A percentile compares a stretch with the other conserved stretches of the same genome.
phyloP scores from a whole-genome alignment of 2,797 vertebrate species.

The Sternarchorhynchus goeldii region DNA sequence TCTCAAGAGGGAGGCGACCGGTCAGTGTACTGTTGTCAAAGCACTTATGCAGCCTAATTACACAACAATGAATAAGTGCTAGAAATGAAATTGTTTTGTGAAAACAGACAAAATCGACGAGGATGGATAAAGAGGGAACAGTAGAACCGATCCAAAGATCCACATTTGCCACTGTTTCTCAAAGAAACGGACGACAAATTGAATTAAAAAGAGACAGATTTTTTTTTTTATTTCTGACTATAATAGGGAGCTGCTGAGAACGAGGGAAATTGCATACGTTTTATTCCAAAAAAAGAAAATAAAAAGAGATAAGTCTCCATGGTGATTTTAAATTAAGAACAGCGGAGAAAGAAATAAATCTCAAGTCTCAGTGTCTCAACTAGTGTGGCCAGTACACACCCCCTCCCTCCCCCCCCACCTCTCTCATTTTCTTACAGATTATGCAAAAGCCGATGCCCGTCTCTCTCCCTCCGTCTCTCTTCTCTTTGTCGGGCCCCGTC shows the following conservation, averaged over 20 bases:
- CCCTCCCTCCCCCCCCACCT: not conserved
- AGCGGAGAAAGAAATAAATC: conserved; percentile 52
- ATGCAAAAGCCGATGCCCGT: conserved; percentile 13
- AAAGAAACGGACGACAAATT: not conserved
- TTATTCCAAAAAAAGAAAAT: not conserved
- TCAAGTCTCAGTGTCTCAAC: conserved; percentile 19
- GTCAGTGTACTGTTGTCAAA: not conserved
- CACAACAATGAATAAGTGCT: too few species aligned
- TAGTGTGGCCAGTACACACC: not conserved
- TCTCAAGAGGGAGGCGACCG: conserved; percentile 1
- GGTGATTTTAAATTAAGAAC: conserved; percentile 23
- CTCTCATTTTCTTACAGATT: not conserved
- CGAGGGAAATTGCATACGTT: conserved; percentile 11
- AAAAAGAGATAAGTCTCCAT: conserved; percentile 7
- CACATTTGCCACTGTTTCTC: not conserved
- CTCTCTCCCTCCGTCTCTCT: conserved; percentile 36
- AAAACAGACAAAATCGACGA: not conserved
- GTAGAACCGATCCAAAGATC: not conserved
- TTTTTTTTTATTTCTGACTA: not conserved
- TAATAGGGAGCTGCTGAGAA: conserved; percentile 1
- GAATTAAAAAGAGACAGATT: conserved; percentile 6
- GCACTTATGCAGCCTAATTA: not conserved
- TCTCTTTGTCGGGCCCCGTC: conserved; percentile 36
- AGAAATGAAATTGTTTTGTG: not conserved
- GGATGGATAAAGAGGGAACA: not conserved